phyloP scores from a whole-genome alignment of 2,888 invertebrate genomes.

The Schizotus pectinicornis region DNA sequence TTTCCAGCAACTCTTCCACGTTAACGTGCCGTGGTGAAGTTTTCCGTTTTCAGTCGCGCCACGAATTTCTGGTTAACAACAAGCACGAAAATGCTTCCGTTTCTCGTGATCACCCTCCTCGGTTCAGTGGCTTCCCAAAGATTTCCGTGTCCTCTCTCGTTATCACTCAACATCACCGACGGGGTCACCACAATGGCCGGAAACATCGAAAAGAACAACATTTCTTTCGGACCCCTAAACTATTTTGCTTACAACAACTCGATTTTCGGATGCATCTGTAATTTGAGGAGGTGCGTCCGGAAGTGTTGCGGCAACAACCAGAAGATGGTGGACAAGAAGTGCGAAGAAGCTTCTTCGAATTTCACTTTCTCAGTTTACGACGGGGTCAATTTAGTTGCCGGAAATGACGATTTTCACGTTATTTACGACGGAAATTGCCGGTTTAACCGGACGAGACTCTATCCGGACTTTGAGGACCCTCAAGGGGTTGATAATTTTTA shows the following conservation, averaged over 20 bases:
- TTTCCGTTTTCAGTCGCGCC: too few relatives aligned
- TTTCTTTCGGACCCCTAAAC: constrained; percentile 23
- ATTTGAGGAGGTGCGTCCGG: constrained; percentile 28
- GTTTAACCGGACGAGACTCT: background rate
- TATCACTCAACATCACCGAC: constrained; percentile 28
- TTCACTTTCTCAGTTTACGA: constrained; percentile 11
- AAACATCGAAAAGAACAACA: constrained; percentile 20
- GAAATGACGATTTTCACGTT: constrained; percentile 7
- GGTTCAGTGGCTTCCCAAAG: too few relatives aligned
- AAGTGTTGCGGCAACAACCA: constrained; percentile 30
- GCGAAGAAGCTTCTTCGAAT: constrained; percentile 1
- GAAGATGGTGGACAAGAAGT: constrained; percentile 11
- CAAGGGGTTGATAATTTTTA: constrained; percentile 11
- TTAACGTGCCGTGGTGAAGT: too few relatives aligned
- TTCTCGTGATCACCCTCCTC: too few relatives aligned
- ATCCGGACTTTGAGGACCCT: constrained; percentile 1
- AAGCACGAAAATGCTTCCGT: too few relatives aligned
- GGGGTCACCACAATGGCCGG: constrained; percentile 13
- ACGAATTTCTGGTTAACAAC: too few relatives aligned
- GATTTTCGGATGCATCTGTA: constrained; percentile 34
- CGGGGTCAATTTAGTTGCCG: background rate
- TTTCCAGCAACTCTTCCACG: too few relatives aligned
- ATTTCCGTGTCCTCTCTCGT: background rate
- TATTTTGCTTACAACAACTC: constrained; percentile 24
- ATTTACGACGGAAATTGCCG: constrained; percentile 11